A percentile compares a stretch with the other conserved stretches of the same genome.
Evolutionary conservation across 2,113 vertebrate genomes (phyloP).

Genomic region (Leptobrachium leishanense): DNA sequence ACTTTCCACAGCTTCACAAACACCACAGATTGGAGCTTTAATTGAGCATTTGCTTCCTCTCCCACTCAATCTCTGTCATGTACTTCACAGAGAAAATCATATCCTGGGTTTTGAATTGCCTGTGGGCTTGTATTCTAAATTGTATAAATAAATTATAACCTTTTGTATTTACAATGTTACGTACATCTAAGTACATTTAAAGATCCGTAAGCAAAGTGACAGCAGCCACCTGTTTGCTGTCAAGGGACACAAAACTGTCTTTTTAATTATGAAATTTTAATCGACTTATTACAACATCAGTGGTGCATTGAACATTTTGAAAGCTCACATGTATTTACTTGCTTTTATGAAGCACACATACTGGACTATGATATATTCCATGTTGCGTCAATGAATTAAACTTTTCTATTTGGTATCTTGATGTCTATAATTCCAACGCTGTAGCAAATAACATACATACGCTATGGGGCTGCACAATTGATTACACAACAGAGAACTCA

Average conservation of each 20-base stretch:
- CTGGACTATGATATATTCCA: not conserved
- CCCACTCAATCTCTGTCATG: constrained; percentile 35
- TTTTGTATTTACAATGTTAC: constrained; percentile 7
- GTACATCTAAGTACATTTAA: not conserved
- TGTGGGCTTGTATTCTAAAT: constrained; percentile 1
- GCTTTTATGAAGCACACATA: not conserved
- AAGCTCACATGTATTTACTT: not conserved
- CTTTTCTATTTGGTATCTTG: not conserved
- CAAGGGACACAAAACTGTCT: not conserved
- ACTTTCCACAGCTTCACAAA: not conserved
- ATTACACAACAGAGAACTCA: no score
- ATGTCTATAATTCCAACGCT: no score
- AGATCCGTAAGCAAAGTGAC: constrained; percentile 4
- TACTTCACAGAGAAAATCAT: not conserved
- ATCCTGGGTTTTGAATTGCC: constrained; percentile 14
- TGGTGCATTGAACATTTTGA: not conserved
- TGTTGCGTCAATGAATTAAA: not conserved
- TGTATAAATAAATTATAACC: constrained; percentile 5
- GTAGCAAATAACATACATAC: no score
- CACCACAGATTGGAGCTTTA: constrained; percentile 27
- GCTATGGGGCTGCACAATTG: no score
- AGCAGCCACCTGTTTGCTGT: not conserved
- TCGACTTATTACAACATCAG: constrained; percentile 7
- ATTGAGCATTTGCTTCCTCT: constrained; percentile 22
- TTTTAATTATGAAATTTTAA: constrained; percentile 11